Base-by-base conservation (phyloP, 2,113 vertebrate species). In the Plectropomus leopardus region DNA sequence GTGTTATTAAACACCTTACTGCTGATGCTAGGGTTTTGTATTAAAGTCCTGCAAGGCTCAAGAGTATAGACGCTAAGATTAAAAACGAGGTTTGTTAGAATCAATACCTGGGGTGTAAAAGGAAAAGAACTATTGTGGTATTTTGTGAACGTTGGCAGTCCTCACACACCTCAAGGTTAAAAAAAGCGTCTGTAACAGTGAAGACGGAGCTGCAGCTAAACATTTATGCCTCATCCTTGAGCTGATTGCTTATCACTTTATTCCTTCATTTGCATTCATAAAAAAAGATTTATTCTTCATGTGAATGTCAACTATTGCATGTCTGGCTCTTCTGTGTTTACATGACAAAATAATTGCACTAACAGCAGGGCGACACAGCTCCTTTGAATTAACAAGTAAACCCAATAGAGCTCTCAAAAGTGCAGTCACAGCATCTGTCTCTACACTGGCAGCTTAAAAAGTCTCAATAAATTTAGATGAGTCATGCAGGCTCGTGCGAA, bases 391-490 rank as follows among this genome's bases (percentile, higher is more conserved):
- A 70, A 75, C 71, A 88, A 85, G 85, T 79, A 45, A 51, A 78
- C 82, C 64, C 68, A 28, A 60, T 24, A 61, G 78, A 73, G 61
- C 59, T 74, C 58, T 63, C 42, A 48, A 89, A 86, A 75, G 58
- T 90, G 88, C 86, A 74, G 77, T 66, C 80, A 47, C 87, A 82
- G 86, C 83, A 87, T 83, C 73, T 36, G 66, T 73, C 58, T 81
- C 15, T 65, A 64, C 65, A 44, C 66, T 73, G 83, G 79, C 79
- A 86, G 80, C 75, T 67, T 66, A 55, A 84, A 81, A 60, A 85
- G 53, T 76, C 76, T 76, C 79, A 79, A 82, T 79, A 84, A 86
- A 88, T 88, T 86, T 36, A 72, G 86, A 89, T 82, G 88, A 89
- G 84, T 90, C 82, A 85, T 83, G 58, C 80, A 73, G 74, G 48